Evolutionary conservation across 2,113 vertebrate genomes (phyloP).

Genomic region (Pedionomus torquatus): DNA sequence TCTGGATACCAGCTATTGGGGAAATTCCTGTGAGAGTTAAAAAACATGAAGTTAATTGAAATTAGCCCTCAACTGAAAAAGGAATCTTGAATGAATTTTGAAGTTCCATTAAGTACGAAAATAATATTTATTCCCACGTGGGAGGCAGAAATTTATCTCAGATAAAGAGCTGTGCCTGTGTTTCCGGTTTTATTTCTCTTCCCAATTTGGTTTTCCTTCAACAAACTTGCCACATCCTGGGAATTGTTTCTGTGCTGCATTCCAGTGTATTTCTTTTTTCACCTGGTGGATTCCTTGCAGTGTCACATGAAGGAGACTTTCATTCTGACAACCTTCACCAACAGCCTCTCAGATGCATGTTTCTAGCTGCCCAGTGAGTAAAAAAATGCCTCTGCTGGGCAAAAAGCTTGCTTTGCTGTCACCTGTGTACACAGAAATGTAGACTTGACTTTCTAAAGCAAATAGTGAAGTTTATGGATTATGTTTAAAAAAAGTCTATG

Average conservation of each 20-base stretch:
- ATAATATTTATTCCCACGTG: slow-evolving; percentile 19
- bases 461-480: background rate
- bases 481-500: background rate
- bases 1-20: background rate
- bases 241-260: background rate
- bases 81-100: slow-evolving; percentile 25
- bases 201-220: background rate
- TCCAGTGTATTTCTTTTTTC: background rate
- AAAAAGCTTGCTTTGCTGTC: background rate
- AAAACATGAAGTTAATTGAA: slow-evolving; percentile 45
- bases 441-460: background rate
- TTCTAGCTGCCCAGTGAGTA: background rate
- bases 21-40: slow-evolving; percentile 10
- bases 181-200: background rate
- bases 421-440: background rate
- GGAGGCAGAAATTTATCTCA: background rate
- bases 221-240: background rate
- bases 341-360: background rate
- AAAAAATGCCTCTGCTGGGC: background rate
- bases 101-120: slow-evolving; percentile 28
- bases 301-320: background rate
- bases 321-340: background rate
- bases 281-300: background rate
- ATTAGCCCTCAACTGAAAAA: slow-evolving; percentile 9
- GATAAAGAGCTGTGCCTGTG: background rate